Evolutionary conservation across 2,888 invertebrate genomes (phyloP), one percentile per base, ranked within the genome.

Genomic region (Heliconius aoede): DNA sequence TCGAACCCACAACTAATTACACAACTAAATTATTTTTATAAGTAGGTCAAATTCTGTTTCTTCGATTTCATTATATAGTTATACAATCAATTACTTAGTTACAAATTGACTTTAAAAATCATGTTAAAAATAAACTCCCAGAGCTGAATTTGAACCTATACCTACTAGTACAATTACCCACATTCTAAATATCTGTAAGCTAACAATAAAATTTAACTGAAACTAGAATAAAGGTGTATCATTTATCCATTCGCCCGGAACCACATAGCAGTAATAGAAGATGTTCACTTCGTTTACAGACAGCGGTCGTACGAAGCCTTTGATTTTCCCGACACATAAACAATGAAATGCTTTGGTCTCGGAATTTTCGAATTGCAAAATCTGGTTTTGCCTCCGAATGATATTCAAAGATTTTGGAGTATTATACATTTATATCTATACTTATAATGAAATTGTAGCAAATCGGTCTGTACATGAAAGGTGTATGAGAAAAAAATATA

Each of bases 241-340:
- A 46, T 28, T 26, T 28, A 28, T 11, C 46, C 18, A 28, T 51
- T 21, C 46, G 28, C 28, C 21, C 28, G 15, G 28, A 68, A 68
- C 64, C n/a, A 11, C 5, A n/a, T n/a, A 13, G 36, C n/a, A 51
- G 68, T 51, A 28, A 68, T 40, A 51, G 68, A 28, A 68, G 68
- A 68, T 68, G 68, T n/a, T 51, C 28, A 68, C 46, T 68, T 64
- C 64, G 46, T 51, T 68, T 28, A 68, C 68, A 68, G 68, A 28
- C 68, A 68, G 68, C 40, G 68, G 68, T 21, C 46, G 46, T 46
- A 51, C 21, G 11, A 51, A 68, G 51, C 46, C 67, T 67, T 67
- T 67, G 67, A 67, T 67, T 67, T 67, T 24, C 5, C 18, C 46
- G 46, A 36, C 65, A 65, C 36, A 67, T 21, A 67, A 26, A 67